Evolutionary conservation across 2,888 invertebrate species (phyloP), one percentile per base, ranked within the genome.

Genomic region (Ypsolopha sequella): DNA sequence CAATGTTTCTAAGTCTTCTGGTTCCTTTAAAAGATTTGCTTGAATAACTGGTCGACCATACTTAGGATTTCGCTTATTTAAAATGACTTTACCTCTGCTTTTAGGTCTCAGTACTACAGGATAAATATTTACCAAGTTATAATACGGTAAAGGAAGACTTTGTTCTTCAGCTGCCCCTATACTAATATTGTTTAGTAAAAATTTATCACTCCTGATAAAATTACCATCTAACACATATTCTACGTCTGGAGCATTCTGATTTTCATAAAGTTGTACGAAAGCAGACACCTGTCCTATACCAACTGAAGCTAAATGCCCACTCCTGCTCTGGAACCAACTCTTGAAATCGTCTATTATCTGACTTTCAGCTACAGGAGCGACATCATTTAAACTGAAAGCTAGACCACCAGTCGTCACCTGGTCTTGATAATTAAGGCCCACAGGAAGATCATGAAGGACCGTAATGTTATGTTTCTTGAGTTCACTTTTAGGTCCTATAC

Each of bases 221-320:
- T 86, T 86, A 47, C 86, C 86, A 68, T 80, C 78, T 55, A 85
- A 71, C 48, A 75, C 63, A 24, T 84, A 56, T 60, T 87, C 86
- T 35, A 86, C 68, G 56, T 87, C 84, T 4, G 87, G 86, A 3
- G 80, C 84, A 53, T 76, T 80, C 50, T 72, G 70, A 54, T 76
- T 75, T 63, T 85, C 82, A 54, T 81, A 82, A 11, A 85, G 56
- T 59, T 87, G 85, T 59, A 87, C 67, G 45, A 79, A 87, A 8
- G 84, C 84, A 14, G 86, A 85, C 41, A 86, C 59, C 64, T 87
- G 86, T 50, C 73, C 76, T n/a, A 85, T 80, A 6, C 87, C 87
- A 58, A 76, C 69, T 2, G 85, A 82, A 44, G 81, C 84, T 53
- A 87, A 59, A 1, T 80, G 76, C 1, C 87, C 87, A 11, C 60